phyloP scores from a whole-genome alignment of 2,113 vertebrate genomes.

The Aplodontia rufa region DNA sequence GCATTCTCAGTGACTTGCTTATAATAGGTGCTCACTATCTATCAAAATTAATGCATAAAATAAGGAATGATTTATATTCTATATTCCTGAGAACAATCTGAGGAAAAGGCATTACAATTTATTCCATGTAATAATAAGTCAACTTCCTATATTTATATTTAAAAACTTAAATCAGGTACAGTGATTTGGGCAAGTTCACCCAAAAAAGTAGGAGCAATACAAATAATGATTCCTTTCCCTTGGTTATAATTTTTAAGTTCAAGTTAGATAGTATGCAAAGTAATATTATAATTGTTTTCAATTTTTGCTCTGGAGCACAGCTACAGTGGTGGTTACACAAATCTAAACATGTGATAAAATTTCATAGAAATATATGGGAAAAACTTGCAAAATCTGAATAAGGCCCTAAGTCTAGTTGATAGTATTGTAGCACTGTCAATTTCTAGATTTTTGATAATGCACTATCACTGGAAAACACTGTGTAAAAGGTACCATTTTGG shows the following conservation, averaged over 20 bases:
- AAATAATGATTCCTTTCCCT: not conserved
- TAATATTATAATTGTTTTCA: conserved; percentile 19
- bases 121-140: not conserved
- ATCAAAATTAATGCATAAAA: not conserved
- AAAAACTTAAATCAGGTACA: not conserved
- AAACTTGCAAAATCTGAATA: not conserved
- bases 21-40: not conserved
- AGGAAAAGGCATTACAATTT: not conserved
- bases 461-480: not conserved
- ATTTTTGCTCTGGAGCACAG: not conserved
- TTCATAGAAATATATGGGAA: not conserved
- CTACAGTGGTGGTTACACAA: not conserved
- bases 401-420: not conserved
- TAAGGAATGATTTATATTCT: not conserved
- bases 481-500: not conserved
- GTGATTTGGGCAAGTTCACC: not conserved
- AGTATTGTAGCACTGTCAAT: not conserved
- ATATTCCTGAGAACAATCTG: not conserved
- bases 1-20: not conserved
- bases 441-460: not conserved
- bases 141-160: not conserved
- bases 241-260: not conserved
- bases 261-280: not conserved
- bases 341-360: not conserved
- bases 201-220: not conserved